Conservation (phyloP, 2,113 vertebrate species). For the Eonycteris spelaea region DNA sequence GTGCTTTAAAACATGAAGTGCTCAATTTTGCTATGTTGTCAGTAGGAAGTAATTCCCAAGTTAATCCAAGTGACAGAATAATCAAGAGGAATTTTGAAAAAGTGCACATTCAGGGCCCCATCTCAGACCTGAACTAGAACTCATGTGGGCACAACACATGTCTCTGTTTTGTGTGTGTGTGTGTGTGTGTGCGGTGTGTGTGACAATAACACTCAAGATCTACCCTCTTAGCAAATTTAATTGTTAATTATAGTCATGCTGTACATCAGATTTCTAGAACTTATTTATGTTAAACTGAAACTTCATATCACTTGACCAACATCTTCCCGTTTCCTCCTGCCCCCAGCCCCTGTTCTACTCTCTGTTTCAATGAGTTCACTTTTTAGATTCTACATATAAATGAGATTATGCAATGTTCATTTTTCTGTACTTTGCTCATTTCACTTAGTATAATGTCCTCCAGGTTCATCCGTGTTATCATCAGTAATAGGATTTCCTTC, state of each 20-base stretch:
- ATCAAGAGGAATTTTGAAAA: not conserved
- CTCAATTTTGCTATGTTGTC: not conserved
- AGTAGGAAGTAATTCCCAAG: conserved; percentile 12
- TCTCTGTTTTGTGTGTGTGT: not conserved
- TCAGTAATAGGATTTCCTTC: not conserved
- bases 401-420: not conserved
- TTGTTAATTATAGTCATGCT: not conserved
- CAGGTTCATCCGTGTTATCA: not conserved
- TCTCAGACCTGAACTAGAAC: not conserved
- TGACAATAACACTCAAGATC: not conserved
- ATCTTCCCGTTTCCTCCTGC: not conserved
- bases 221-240: not conserved
- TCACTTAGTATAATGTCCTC: not conserved
- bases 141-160: not conserved
- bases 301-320: not conserved
- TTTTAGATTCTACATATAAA: not conserved
- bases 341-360: not conserved
- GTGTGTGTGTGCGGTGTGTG: too few relatives aligned
- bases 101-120: not conserved
- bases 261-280: not conserved
- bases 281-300: not conserved
- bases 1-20: not conserved
- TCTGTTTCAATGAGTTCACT: not conserved
- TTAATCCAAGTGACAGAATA: not conserved
- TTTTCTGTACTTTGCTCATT: not conserved